These are phyloP conservation scores for Cladopsammia gracilis DNA, from an alignment of 64 coral and sea anemone genomes.

Conservation along the genomic window DNA sequence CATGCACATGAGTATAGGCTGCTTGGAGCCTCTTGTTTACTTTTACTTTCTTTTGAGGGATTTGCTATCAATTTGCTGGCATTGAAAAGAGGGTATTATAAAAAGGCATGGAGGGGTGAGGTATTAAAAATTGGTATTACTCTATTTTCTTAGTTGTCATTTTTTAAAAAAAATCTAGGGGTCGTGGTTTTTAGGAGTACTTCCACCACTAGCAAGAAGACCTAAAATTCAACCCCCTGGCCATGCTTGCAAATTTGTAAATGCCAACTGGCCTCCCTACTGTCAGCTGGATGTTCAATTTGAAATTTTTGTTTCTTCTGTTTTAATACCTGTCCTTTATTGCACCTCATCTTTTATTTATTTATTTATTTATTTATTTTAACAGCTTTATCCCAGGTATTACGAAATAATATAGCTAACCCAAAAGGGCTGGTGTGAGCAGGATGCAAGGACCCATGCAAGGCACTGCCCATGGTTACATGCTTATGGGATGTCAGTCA, in stretches of 20 bases:
- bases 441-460: background rate
- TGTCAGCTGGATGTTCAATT: no score
- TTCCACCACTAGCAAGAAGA: background rate
- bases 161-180: background rate
- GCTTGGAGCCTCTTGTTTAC: no score
- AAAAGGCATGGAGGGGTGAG: no score
- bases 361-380: no score
- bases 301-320: background rate
- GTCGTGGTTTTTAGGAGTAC: background rate
- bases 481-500: background rate
- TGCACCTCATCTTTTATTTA: background rate
- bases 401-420: no score
- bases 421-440: no score
- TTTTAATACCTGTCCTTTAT: background rate
- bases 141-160: constrained; percentile 7
- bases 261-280: background rate
- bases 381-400: no score
- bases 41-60: background rate
- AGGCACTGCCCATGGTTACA: no score
- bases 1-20: no score
- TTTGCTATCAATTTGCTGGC: no score
- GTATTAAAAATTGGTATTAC: background rate
- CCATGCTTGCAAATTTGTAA: background rate
- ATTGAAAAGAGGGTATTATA: no score
- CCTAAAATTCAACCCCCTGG: background rate